Percentiles rank a stretch among this genome's conserved stretches.
Evolutionary conservation across 2,888 invertebrate species (phyloP).

Genomic region (Drosophila seclusa): DNA sequence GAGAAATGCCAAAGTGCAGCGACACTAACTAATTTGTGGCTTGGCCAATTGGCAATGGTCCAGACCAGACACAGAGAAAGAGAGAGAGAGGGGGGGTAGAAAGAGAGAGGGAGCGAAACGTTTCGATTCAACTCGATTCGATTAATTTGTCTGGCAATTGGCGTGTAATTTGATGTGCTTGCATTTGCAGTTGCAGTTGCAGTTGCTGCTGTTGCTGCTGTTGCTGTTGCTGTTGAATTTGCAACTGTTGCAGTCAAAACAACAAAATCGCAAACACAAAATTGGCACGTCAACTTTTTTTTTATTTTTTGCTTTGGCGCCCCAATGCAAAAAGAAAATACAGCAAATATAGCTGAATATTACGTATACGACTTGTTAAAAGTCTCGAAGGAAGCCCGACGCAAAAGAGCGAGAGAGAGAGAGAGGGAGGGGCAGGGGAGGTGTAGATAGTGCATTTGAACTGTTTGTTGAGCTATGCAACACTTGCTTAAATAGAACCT

Average conservation of each 20-base stretch:
- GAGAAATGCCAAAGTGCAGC: constrained; percentile 74
- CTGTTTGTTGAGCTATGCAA: constrained; percentile 13
- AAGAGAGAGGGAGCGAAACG: background rate
- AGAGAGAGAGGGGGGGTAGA: background rate
- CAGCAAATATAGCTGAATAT: constrained; percentile 24
- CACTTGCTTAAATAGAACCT: background rate
- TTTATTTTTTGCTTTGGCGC: constrained; percentile 31
- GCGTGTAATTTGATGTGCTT: constrained; percentile 55
- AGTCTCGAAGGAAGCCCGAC: constrained; percentile 21
- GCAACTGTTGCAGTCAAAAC: constrained; percentile 35
- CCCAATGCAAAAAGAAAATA: constrained; percentile 7
- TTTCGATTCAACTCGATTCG: constrained; percentile 44
- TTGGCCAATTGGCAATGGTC: constrained; percentile 46
- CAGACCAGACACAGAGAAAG: constrained; percentile 8
- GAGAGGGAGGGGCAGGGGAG: background rate
- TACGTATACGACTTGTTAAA: constrained; percentile 37
- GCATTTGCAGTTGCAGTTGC: constrained; percentile 23
- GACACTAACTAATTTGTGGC: constrained; percentile 50
- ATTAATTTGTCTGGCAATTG: constrained; percentile 58
- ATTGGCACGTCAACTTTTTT: constrained; percentile 44
- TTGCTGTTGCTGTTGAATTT: constrained; percentile 3
- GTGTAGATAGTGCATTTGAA: background rate
- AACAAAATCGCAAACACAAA: constrained; percentile 24
- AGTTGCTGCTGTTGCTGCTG: constrained; percentile 3
- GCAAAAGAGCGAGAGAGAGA: background rate